Percentiles rank a stretch among this genome's conserved stretches.
These are phyloP conservation scores for Amphiura filiformis DNA, from an alignment of 35 echinoderm and acorn worm genomes.

Conservation along the genomic window DNA sequence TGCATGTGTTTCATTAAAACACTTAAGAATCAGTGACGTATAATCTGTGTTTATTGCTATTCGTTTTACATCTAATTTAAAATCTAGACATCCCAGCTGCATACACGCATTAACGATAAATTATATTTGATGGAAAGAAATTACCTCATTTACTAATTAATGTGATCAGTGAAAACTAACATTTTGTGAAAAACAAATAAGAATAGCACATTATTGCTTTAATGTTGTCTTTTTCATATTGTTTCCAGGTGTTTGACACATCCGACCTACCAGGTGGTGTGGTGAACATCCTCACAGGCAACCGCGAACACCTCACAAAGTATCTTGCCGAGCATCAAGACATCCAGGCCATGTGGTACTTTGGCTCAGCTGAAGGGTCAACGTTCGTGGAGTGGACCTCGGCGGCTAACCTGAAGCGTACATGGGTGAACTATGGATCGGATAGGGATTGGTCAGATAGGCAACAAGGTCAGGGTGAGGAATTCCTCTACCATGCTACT, in stretches of 20 bases:
- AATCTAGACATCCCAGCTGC: no score
- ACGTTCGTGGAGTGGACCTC: conserved; percentile 93
- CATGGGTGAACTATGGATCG: conserved; percentile 88
- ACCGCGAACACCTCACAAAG: conserved; percentile 88
- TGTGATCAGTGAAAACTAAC: no score
- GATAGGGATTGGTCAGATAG: conserved; percentile 76
- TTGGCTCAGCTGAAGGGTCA: conserved; percentile 81
- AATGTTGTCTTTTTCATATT: no score
- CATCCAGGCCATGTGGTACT: conserved; percentile 97
- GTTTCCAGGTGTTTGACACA: conserved; percentile 95
- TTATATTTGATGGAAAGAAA: no score
- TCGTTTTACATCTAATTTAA: no score
- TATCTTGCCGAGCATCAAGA: conserved; percentile 92
- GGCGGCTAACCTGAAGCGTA: conserved; percentile 85
- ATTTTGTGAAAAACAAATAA: no score
- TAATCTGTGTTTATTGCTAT: no score
- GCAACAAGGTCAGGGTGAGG: conserved; percentile 86
- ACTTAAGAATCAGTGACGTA: no score
- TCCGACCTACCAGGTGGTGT: conserved; percentile 94
- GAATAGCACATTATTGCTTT: no score
- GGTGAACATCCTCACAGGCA: conserved; percentile 91
- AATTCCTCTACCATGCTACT: conserved; percentile 87
- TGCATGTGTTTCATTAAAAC: no score
- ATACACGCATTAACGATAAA: no score
- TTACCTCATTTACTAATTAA: neutral